These are phyloP conservation scores for Drosophila paranaensis DNA, from an alignment of 2,888 invertebrate genomes.

Conservation along the genomic window DNA sequence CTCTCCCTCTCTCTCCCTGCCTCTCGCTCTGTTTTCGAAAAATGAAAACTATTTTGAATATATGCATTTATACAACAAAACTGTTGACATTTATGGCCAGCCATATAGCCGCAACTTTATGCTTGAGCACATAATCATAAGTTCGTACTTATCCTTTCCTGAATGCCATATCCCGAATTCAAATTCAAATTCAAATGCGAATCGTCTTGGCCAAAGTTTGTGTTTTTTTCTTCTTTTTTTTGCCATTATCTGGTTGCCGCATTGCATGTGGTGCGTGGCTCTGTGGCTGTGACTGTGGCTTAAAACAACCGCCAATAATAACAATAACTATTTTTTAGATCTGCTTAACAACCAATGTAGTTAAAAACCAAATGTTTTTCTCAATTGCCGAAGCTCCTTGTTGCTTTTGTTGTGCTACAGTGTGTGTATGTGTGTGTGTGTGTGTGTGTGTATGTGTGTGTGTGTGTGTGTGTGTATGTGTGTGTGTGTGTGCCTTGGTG, in stretches of 20 bases:
- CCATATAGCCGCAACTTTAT: conserved; percentile 20
- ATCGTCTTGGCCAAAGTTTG: conserved; percentile 38
- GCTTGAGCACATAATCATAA: conserved; percentile 49
- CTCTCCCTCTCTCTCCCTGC: not conserved
- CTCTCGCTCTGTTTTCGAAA: not conserved
- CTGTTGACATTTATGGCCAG: conserved; percentile 16
- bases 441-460: conserved; percentile 13
- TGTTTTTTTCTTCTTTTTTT: not conserved
- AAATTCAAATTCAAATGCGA: conserved; percentile 32
- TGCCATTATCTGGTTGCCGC: not conserved
- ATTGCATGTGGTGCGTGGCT: conserved; percentile 41
- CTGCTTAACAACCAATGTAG: conserved; percentile 79
- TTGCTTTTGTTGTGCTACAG: conserved; percentile 24
- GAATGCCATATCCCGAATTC: conserved; percentile 30
- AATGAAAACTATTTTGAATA: conserved; percentile 2
- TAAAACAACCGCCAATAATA: conserved; percentile 69
- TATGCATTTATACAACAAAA: conserved; percentile 10
- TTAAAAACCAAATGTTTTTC: conserved; percentile 76
- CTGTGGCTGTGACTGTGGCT: conserved; percentile 33
- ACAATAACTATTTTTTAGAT: conserved; percentile 75
- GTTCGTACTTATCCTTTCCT: conserved; percentile 57
- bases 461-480: conserved; percentile 10
- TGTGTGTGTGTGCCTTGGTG: conserved; percentile 17
- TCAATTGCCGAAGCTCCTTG: conserved; percentile 61
- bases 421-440: conserved; percentile 12